Evolutionary conservation across 2,888 invertebrate genomes (phyloP).

Genomic region (Leptinotarsa haldemani): DNA sequence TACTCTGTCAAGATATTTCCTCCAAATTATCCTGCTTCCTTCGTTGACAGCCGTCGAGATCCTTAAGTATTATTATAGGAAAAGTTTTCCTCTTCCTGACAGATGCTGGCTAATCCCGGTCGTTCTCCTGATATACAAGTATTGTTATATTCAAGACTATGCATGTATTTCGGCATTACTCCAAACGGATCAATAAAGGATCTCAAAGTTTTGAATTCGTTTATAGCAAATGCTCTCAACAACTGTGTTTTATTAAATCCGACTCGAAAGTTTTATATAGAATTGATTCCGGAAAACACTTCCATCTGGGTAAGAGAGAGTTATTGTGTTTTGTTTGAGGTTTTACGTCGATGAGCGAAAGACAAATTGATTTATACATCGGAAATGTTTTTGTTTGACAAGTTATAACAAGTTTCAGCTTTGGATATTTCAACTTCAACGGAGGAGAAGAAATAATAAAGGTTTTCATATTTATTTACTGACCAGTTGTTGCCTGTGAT

Average conservation of each 20-base stretch:
- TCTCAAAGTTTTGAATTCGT: conserved; percentile 37
- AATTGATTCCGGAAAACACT: conserved; percentile 10
- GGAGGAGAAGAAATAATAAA: neutral
- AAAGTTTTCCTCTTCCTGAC: conserved; percentile 41
- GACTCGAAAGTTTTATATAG: conserved; percentile 17
- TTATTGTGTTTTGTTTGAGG: conserved; percentile 7
- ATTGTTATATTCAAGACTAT: conserved; percentile 41
- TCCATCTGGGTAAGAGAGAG: conserved; percentile 2
- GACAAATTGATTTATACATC: conserved; percentile 8
- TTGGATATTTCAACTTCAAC: neutral
- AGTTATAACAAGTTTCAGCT: neutral
- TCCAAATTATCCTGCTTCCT: conserved; percentile 26
- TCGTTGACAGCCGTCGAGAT: conserved; percentile 36
- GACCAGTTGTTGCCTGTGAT: neutral
- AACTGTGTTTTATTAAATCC: conserved; percentile 39
- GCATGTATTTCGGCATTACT: conserved; percentile 39
- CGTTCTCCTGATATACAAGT: conserved; percentile 41
- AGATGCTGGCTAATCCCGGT: conserved; percentile 37
- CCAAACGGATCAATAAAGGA: conserved; percentile 36
- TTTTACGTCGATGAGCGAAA: conserved; percentile 1
- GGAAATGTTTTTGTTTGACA: neutral
- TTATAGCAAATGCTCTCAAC: conserved; percentile 34
- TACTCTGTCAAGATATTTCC: conserved; percentile 4
- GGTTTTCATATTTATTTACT: neutral
- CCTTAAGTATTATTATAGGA: conserved; percentile 39